Evolutionary conservation across 2,888 invertebrate genomes (phyloP), one percentile per base, ranked within the genome.

Genomic region (Lasioglossum vierecki): DNA sequence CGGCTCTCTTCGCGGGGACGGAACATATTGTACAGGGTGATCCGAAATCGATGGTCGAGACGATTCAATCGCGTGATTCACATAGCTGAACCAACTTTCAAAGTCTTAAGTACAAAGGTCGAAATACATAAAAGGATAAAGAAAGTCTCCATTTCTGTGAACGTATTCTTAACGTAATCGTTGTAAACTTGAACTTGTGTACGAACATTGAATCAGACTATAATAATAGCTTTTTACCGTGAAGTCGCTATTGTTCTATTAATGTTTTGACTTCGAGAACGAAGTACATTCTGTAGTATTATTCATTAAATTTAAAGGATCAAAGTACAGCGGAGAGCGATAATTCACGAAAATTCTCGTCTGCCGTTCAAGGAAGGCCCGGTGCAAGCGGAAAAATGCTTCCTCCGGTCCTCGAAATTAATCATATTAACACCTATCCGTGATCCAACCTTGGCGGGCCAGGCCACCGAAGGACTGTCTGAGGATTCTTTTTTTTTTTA

Each of bases 381-480:
- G 26, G 26, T 60, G 26, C 60, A 60, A n/a, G 57, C 18, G 39
- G 39, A n/a, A 41, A 41, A 70, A 22, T 70, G 68, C 41, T 70
- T n/a, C 70, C 41, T 41, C 70, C 22, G 68, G 35, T 68, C 22
- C 68, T 22, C 39, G 39, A 39, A 68, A 68, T 68, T 68, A 68
- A 68, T 68, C 68, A 1, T 9, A 35, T 66, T 66, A 66, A 66
- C 66, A 39, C 68, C 35, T 15, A 53, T 53, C 53, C 22, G 53
- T 35, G 18, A 18, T 9, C 39, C 66, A 18, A 66, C 30, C 39
- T 39, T 22, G 39, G 22, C 9, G 39, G 9, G 4, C 39, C 39
- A 68, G 39, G 39, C 18, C 68, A 8, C 0, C 35, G 35, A 0
- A 3, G 4, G 39, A 39, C 22, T 18, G 18, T 68, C 39, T 9